phyloP scores from a whole-genome alignment of 1,140 invertebrate genomes.

The Drosophila cardini region DNA sequence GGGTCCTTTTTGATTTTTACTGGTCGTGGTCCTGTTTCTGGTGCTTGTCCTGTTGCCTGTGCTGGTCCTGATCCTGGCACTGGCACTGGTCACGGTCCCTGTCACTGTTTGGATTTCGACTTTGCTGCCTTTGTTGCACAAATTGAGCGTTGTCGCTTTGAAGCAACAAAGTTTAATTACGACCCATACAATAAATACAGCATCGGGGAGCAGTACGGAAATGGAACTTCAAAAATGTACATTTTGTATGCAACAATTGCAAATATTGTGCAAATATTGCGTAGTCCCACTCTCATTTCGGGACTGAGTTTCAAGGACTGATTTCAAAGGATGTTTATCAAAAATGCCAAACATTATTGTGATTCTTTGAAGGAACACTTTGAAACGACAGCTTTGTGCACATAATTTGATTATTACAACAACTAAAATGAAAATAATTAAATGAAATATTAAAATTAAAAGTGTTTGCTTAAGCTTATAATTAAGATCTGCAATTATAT shows the following conservation, averaged over 20 bases:
- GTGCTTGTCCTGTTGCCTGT: not conserved
- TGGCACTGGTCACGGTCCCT: not conserved
- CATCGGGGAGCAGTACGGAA: constrained; percentile 14
- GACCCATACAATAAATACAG: constrained; percentile 53
- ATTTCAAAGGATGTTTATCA: constrained; percentile 46
- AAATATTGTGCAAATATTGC: constrained; percentile 70
- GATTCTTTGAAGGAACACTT: not conserved
- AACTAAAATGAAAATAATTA: not conserved
- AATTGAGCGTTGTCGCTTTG: constrained; percentile 79
- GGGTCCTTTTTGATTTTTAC: constrained; percentile 6
- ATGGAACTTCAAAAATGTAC: constrained; percentile 60
- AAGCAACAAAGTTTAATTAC: constrained; percentile 82
- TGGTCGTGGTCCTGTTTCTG: not conserved
- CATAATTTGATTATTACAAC: not conserved
- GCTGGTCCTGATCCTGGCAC: constrained; percentile 12
- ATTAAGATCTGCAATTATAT: too few relatives aligned
- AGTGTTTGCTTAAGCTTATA: too few relatives aligned
- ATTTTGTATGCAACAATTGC: constrained; percentile 68
- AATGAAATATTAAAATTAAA: not conserved
- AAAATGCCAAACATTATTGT: constrained; percentile 30
- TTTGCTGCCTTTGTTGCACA: constrained; percentile 75
- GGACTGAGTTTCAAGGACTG: constrained; percentile 8
- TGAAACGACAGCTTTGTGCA: too few relatives aligned
- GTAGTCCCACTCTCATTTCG: constrained; percentile 26
- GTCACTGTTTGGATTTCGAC: constrained; percentile 38